Conservation (phyloP, 2,797 vertebrate genomes). For the Sebastes steindachneri region DNA sequence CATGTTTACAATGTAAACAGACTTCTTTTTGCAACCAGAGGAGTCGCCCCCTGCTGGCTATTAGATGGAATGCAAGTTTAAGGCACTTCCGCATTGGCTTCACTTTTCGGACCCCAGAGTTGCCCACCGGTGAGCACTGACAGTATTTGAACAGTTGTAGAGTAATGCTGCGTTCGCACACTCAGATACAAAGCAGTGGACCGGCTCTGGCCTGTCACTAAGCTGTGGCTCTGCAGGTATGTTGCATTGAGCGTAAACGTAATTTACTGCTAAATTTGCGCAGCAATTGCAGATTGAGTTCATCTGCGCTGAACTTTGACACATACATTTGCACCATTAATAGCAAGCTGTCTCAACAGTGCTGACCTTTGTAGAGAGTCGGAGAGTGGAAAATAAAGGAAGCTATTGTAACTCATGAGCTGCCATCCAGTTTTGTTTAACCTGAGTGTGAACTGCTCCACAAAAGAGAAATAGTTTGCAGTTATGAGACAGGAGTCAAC, state of each 20-base stretch:
- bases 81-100: too few relatives aligned
- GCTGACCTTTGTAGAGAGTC: not conserved
- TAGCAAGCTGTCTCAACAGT: not conserved
- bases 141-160: not conserved
- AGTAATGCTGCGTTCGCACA: not conserved
- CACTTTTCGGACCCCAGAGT: too few relatives aligned
- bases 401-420: not conserved
- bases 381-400: not conserved
- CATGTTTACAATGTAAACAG: too few relatives aligned
- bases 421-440: not conserved
- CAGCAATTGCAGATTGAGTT: not conserved
- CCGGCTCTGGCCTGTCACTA: fast-evolving
- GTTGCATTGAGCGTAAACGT: not conserved
- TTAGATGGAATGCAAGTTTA: too few relatives aligned
- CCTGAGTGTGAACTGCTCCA: not conserved
- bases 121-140: too few relatives aligned
- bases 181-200: not conserved
- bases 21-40: too few relatives aligned
- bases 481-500: not conserved
- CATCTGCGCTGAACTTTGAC: not conserved
- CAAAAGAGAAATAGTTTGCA: too few relatives aligned
- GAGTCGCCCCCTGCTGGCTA: too few relatives aligned
- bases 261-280: not conserved
- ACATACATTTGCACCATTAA: not conserved
- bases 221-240: not conserved